Evolutionary conservation across 2,888 invertebrate genomes (phyloP), one percentile per base, ranked within the genome.

Genomic region (Drosophila mettleri): DNA sequence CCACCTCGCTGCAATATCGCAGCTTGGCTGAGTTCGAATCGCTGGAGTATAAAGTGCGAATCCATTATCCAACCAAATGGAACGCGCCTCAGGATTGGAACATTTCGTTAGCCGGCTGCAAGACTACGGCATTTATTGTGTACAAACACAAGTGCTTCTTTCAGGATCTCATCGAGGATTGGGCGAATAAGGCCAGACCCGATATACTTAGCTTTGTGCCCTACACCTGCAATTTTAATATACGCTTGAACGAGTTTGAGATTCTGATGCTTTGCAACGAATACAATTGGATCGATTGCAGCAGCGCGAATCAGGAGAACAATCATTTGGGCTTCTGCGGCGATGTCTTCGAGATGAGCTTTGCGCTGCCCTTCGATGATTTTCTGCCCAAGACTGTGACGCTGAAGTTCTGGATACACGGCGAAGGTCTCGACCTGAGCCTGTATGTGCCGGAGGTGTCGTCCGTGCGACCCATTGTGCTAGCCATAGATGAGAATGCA

Each of bases 211-310:
- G 96, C 89, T 99, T 99, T 93, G 96, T 99, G 57, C 99, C 99
- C 2, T 99, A 98, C 92, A 98, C 98, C 0, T 99, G 98, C 96
- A 96, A 97, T 90, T 96, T 99, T 87, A 96, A 96, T 69, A 93
- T 99, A 68, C 93, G 97, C 9, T 93, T 98, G 22, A 98, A 99
- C 91, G 98, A 99, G 92, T 98, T 99, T 92, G 98, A 99, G 93
- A 94, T 99, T 16, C 94, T 99, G 1, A 97, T 98, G 41, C 93
- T 98, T 16, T 96, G 98, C 88, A 99, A 99, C 93, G 98, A 99
- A 91, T 97, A 97, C 92, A 99, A 99, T 92, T 99, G 99, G 99
- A 96, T 99, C 78, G 99, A 99, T 92, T 99, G 99, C 87, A 97
- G 98, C 58, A 98, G 98, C 27, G 97, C 98, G 52, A 97, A 97